Base-by-base conservation (phyloP, 2,797 vertebrate species). In the Eospalax fontanierii region DNA sequence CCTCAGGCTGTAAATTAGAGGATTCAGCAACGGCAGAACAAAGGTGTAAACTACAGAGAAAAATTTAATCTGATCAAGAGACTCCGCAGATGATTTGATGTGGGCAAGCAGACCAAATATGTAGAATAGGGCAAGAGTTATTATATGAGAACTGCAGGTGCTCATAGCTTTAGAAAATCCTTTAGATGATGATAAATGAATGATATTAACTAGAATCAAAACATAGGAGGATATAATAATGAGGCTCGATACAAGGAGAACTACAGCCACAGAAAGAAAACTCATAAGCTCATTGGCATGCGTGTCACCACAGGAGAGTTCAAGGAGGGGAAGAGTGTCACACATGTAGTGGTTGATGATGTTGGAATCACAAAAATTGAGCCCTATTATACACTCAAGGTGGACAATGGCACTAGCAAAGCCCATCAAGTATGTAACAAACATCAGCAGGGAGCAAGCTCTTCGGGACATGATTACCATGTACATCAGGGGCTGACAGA, bases 281-380 rank as follows among this genome's bases (percentile, higher is more conserved):
- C 11, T 63, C 9, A 92, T 54, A 10, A 90, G 46, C 11, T 91
- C 91, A 30, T 63, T 96, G 43, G 5, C 10, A 19, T 80, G 78
- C 28, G 63, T 96, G 54, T 35, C 91, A 3, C 65, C 90, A 14
- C 87, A 96, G 28, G 89, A 96, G 6, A 97, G 89, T 63, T 96
- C 40, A 0, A 94, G 68, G 5, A 96, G 85, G 0, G 63, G 91
- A 9, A 89, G 38, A 15, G 82, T 80, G 18, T 97, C 95, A 93
- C 90, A 95, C 83, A 86, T 78, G 21, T 86, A 95, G 43, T 93
- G 87, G 70, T 79, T 79, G 10, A 96, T 86, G 28, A 87, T 3
- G 2, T 63, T 94, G 16, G 19, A 79, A 21, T 66, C 66, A 91
- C 94, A 97, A 70, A 95, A 96, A 0, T 1, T 92, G 28, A 96